Evolutionary conservation across 2,888 invertebrate genomes (phyloP).

Genomic region (Malacosoma neustria): DNA sequence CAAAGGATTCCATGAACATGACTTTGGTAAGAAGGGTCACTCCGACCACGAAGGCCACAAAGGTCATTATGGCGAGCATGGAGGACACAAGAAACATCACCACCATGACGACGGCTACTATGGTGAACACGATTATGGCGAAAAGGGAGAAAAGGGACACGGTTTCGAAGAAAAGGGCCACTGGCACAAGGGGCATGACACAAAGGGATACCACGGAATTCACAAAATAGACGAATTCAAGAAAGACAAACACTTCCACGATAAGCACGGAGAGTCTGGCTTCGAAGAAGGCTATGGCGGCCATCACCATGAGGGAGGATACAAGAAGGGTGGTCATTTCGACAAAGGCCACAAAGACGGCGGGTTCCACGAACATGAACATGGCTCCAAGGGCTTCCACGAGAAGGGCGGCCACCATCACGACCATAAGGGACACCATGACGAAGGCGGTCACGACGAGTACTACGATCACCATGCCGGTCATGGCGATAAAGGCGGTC

Average conservation of each 20-base stretch:
- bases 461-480: slow-evolving; percentile 81
- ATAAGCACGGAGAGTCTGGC: slow-evolving; percentile 87
- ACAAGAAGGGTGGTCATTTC: slow-evolving; percentile 85
- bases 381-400: slow-evolving; percentile 85
- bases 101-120: slow-evolving; percentile 80
- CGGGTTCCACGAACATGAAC: slow-evolving; percentile 83
- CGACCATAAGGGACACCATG: slow-evolving; percentile 85
- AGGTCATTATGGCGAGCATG: slow-evolving; percentile 75
- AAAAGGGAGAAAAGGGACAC: slow-evolving; percentile 78
- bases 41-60: slow-evolving; percentile 79
- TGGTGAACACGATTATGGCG: slow-evolving; percentile 77
- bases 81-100: slow-evolving; percentile 77
- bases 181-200: slow-evolving; percentile 88
- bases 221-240: slow-evolving; percentile 90
- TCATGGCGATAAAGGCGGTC: slow-evolving; percentile 84
- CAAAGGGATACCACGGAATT: slow-evolving; percentile 88
- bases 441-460: slow-evolving; percentile 82
- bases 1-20: slow-evolving; percentile 78
- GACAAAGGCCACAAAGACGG: slow-evolving; percentile 86
- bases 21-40: slow-evolving; percentile 81
- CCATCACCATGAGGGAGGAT: slow-evolving; percentile 83
- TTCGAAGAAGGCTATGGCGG: slow-evolving; percentile 87
- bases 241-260: slow-evolving; percentile 90
- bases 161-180: slow-evolving; percentile 76
- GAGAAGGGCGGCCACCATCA: slow-evolving; percentile 86